Evolutionary conservation across 2,113 vertebrate species (phyloP), one percentile per base, ranked within the genome.

Genomic region (Aspiorhynchus laticeps): DNA sequence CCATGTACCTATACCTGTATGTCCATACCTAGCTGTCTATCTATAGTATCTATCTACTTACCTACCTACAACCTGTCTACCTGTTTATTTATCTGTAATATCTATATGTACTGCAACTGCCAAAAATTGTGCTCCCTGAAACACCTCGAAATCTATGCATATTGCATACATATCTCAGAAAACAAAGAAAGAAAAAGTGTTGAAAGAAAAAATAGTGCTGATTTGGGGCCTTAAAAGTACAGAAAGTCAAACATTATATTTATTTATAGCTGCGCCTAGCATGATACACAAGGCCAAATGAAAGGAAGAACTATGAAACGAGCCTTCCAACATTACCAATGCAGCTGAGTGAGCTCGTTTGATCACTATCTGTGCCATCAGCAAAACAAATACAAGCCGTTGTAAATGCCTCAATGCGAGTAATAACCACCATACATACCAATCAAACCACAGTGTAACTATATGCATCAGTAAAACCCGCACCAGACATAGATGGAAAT

Each of bases 361-460:
- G n/a, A 67, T 69, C 80, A 48, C 43, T 69, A 15, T 41, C n/a
- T 41, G 38, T 81, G 59, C 80, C 38, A 8, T 83, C 65, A 83
- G 19, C 67, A 74, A 73, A 56, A 36, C 46, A 53, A 69, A 51
- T 9, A 48, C 31, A 83, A 36, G 5, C 67, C 15, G 80, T 48
- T 67, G 41, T 51, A 69, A 83, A 8, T 48, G 43, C n/a, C n/a
- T 83, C 61, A 69, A 19, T 69, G 80, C 0, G 28, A 69, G 24
- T 5, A 82, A 38, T 65, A 28, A 67, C n/a, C 14, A 15, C n/a
- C 15, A 28, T 46, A 65, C 15, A 67, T 28, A 19, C 24, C 14
- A 43, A 5, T 81, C 79, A 61, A 81, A 65, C 59, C 12, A 26
- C 4, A 6, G 26, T 21, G 46, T 9, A 28, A 82, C 36, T 48